Evolutionary conservation across 2,797 vertebrate genomes (phyloP).

Genomic region (Muraenolepis orangiensis): DNA sequence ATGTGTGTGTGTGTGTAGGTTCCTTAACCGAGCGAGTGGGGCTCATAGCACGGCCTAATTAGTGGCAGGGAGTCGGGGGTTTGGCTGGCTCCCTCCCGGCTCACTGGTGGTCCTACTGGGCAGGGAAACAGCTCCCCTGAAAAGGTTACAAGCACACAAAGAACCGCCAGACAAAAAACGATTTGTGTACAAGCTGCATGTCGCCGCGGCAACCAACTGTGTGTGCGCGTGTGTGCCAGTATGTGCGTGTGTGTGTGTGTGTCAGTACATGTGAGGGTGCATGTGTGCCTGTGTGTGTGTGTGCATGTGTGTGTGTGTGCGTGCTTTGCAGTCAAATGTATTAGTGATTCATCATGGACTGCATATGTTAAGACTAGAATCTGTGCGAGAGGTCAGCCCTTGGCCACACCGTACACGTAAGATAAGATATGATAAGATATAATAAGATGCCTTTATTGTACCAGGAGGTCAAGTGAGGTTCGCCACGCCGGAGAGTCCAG

Average conservation of each 20-base stretch:
- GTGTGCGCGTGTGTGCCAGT: constrained; percentile 22
- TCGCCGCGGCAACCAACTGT: constrained; percentile 45
- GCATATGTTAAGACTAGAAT: constrained; percentile 24
- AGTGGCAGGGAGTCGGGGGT: constrained; percentile 59
- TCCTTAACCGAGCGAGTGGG: constrained; percentile 4
- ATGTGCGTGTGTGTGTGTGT: constrained; percentile 23
- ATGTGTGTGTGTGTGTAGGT: constrained; percentile 53
- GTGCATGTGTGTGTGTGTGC: constrained; percentile 2
- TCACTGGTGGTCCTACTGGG: constrained; percentile 72
- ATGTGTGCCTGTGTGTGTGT: not conserved
- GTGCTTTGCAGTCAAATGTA: constrained; percentile 8
- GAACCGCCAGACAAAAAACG: constrained; percentile 55
- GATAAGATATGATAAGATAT: too few relatives aligned
- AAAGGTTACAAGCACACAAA: constrained; percentile 69
- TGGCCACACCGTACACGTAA: not conserved
- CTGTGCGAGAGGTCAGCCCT: constrained; percentile 10
- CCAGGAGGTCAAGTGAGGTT: constrained; percentile 1
- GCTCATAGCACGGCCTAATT: constrained; percentile 64
- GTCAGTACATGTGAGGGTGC: constrained; percentile 15
- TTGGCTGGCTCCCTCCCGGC: constrained; percentile 55
- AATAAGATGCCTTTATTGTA: not conserved
- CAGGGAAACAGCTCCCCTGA: constrained; percentile 61
- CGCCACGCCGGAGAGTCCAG: not conserved
- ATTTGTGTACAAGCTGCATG: constrained; percentile 58
- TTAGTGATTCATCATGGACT: constrained; percentile 34